A percentile compares a stretch with the other conserved stretches of the same genome.
Conservation (phyloP, 1,140 invertebrate species). For the Cryptotermes secundus region DNA sequence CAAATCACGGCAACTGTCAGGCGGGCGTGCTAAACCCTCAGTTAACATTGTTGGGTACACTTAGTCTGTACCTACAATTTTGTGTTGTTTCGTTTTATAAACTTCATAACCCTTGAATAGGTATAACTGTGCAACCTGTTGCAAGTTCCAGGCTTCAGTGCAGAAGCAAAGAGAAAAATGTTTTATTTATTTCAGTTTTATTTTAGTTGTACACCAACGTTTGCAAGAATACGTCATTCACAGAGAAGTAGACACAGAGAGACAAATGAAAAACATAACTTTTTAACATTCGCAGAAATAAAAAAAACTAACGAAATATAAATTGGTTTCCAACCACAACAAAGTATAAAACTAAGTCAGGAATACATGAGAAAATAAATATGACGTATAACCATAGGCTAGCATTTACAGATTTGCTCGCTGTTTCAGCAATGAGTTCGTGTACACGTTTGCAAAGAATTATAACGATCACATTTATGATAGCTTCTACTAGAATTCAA, state of each 20-base stretch:
- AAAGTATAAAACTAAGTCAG: background rate
- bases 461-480: too few relatives aligned
- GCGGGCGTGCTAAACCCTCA: too few relatives aligned
- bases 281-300: background rate
- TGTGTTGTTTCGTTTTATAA: too few relatives aligned
- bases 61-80: too few relatives aligned
- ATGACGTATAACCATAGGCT: background rate
- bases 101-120: too few relatives aligned
- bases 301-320: background rate
- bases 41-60: too few relatives aligned
- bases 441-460: too few relatives aligned
- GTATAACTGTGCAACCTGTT: too few relatives aligned
- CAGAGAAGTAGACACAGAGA: background rate
- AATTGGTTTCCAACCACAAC: background rate
- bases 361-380: background rate
- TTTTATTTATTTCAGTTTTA: background rate
- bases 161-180: background rate
- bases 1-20: too few relatives aligned
- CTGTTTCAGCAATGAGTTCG: too few relatives aligned
- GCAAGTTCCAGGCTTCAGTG: background rate
- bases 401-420: background rate
- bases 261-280: background rate
- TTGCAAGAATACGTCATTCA: background rate
- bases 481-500: too few relatives aligned
- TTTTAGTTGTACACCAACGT: background rate